These are phyloP conservation scores for Ophioninae sp. DNA, from an alignment of 2,888 invertebrate genomes.

Conservation along the genomic window DNA sequence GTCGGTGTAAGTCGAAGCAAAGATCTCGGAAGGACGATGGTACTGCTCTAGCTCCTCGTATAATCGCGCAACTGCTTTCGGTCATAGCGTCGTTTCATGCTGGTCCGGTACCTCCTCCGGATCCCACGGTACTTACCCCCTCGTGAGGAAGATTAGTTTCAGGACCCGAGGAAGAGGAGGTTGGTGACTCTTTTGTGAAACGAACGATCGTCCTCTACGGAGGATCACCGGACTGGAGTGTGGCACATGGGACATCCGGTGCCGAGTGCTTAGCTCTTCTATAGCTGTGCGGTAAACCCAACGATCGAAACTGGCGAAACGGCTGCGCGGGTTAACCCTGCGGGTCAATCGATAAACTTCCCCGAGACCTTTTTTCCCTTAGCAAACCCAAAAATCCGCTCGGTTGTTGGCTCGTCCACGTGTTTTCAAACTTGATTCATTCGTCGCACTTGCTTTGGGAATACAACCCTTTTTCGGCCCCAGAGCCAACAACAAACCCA, in stretches of 20 bases:
- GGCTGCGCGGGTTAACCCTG: not conserved
- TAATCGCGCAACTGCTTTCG: conserved; percentile 24
- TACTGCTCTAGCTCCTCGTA: conserved; percentile 27
- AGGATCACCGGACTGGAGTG: conserved; percentile 40
- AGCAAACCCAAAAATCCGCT: too few species aligned
- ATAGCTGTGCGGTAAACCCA: not conserved
- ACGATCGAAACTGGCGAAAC: not conserved
- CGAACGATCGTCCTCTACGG: conserved; percentile 40
- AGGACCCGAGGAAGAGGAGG: conserved; percentile 45
- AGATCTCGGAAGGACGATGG: conserved; percentile 42
- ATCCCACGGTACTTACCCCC: conserved; percentile 50
- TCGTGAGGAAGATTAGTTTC: conserved; percentile 58
- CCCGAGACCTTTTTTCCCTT: not conserved
- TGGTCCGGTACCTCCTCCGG: conserved; percentile 46
- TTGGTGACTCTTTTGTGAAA: conserved; percentile 35
- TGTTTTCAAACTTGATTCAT: too few species aligned
- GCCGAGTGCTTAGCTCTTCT: conserved; percentile 17
- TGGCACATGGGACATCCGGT: conserved; percentile 39
- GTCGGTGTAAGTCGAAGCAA: conserved; percentile 1
- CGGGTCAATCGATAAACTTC: conserved; percentile 6
- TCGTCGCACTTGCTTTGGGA: too few species aligned
- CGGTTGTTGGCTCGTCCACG: too few species aligned
- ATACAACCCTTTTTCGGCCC: too few species aligned
- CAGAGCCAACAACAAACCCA: too few species aligned
- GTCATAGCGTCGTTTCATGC: conserved; percentile 43